phyloP scores from a whole-genome alignment of 2,888 invertebrate species.

The Drosophila anceps region DNA sequence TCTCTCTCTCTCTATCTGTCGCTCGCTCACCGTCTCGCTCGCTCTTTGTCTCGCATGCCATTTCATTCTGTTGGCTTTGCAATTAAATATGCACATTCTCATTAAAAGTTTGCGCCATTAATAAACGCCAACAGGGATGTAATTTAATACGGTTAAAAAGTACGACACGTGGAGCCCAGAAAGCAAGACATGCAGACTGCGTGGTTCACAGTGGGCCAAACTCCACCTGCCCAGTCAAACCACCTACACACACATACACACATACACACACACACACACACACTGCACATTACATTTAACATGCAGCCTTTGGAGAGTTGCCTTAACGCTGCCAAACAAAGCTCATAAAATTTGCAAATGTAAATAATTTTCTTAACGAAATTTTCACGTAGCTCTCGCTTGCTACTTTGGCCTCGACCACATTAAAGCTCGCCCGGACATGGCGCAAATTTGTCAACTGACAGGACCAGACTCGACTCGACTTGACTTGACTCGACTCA shows the following conservation, averaged over 20 bases:
- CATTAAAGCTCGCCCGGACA: constrained; percentile 67
- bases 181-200: constrained; percentile 50
- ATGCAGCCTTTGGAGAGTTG: constrained; percentile 67
- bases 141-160: constrained; percentile 80
- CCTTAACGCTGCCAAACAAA: constrained; percentile 70
- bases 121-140: constrained; percentile 81
- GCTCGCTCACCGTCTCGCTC: not conserved
- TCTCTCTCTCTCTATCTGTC: not conserved
- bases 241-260: constrained; percentile 15
- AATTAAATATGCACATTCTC: constrained; percentile 81
- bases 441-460: constrained; percentile 74
- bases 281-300: constrained; percentile 70
- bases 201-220: constrained; percentile 17
- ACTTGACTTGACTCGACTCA: constrained; percentile 21
- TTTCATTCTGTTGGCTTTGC: constrained; percentile 71
- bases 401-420: constrained; percentile 52
- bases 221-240: constrained; percentile 8
- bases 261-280: constrained; percentile 16
- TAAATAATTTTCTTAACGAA: constrained; percentile 80
- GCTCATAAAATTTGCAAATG: constrained; percentile 80
- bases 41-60: constrained; percentile 11
- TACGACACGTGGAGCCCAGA: constrained; percentile 71
- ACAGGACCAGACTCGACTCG: constrained; percentile 54
- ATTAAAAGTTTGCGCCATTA: constrained; percentile 81
- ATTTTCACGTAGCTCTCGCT: constrained; percentile 65